phyloP scores from a whole-genome alignment of 2,888 invertebrate genomes.

The Lycophotia porphyrea region DNA sequence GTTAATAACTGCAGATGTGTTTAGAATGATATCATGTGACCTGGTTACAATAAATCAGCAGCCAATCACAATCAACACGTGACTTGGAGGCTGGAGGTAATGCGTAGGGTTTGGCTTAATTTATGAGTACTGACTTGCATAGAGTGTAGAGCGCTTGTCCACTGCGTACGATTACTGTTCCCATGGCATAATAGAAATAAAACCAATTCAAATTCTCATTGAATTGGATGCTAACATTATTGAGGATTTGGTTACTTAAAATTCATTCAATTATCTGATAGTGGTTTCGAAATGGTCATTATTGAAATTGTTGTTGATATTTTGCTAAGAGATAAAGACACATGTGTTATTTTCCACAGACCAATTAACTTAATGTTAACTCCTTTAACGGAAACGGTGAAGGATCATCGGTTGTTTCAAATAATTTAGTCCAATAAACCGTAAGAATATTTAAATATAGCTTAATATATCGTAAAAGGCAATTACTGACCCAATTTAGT shows the following conservation, averaged over 20 bases:
- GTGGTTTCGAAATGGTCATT: constrained; percentile 7
- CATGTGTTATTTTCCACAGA: constrained; percentile 21
- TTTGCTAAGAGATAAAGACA: constrained; percentile 16
- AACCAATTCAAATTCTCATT: constrained; percentile 20
- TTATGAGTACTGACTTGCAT: constrained; percentile 20
- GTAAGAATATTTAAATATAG: constrained; percentile 22
- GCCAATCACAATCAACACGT: constrained; percentile 59
- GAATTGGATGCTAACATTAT: constrained; percentile 9
- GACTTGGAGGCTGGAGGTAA: constrained; percentile 42
- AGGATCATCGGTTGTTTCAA: constrained; percentile 60
- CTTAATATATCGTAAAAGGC: constrained; percentile 32
- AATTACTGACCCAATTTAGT: constrained; percentile 42
- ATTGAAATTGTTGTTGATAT: constrained; percentile 21
- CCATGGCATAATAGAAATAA: constrained; percentile 23
- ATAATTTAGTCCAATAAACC: constrained; percentile 31
- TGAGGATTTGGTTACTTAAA: constrained; percentile 9
- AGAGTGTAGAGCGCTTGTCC: constrained; percentile 33
- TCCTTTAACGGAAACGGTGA: constrained; percentile 61
- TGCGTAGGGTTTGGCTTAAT: constrained; percentile 53
- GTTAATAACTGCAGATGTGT: constrained; percentile 40
- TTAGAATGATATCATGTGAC: constrained; percentile 55
- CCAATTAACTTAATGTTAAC: constrained; percentile 41
- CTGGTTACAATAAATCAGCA: constrained; percentile 63
- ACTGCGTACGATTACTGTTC: constrained; percentile 25
- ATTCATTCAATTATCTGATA: constrained; percentile 1